Base-by-base conservation (phyloP, 2,113 vertebrate species). In the Notechis scutatus region DNA sequence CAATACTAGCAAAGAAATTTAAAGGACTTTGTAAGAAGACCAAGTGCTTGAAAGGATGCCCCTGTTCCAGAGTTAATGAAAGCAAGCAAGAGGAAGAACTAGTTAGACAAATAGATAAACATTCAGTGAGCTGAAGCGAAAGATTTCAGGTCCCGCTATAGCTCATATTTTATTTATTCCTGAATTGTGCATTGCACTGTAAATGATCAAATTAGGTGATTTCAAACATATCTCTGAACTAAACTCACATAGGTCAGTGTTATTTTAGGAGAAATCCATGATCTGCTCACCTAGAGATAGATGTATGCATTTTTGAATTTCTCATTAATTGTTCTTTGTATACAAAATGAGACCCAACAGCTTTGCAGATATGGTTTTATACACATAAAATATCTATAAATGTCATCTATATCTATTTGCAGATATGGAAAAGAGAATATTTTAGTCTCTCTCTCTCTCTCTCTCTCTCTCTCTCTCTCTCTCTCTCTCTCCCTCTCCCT, bases 131-230 rank as follows among this genome's bases (percentile, higher is more conserved):
- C 42, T 56, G 1, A 4, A 26, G 39, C 2, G 87, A 81, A 90
- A 93, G 90, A 47, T 1, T 3, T 5, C 74, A 94, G 91, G 14
- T 11, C n/a, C 23, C 93, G 92, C 85, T 92, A 56, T 92, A 14
- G 34, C 91, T 96, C 86, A 3, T 93, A 0, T 93, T 95, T 96
- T 92, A 95, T 96, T 95, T 92, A 95, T 56, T 81, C 45, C 29
- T 92, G 92, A 88, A 54, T 91, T 94, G 92, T 87, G 93, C 89
- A 92, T 88, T 94, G 95, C 92, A 34, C 91, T 96, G 96, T 14
- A 92, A 95, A 92, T 0, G 0, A 95, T 85, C 90, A 94, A 56
- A 96, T 91, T 15, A 59, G 50, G n/a, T n/a, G 29, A 54, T 91
- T 93, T 87, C 93, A 89, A 64, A 88, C 0, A 88, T 69, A 93